A percentile compares a stretch with the other conserved stretches of the same genome.
Conservation (phyloP, 2,888 invertebrate species). For the Hirtodrosophila histrioides region DNA sequence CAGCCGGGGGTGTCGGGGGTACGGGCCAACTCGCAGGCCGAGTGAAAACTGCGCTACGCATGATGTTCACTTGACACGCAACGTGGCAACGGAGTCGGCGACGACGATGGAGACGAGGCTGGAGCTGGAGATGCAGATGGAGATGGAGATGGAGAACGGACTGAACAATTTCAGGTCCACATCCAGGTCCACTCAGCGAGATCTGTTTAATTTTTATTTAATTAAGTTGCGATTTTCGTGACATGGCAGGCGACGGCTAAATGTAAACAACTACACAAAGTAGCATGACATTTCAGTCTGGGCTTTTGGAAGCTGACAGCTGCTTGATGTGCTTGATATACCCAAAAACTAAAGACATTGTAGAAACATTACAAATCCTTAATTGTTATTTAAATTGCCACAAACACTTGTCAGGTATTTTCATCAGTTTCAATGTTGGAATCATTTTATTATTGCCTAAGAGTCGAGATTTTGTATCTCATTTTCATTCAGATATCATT, state of each 20-base stretch:
- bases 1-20: background rate
- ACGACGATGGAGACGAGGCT: conserved; percentile 6
- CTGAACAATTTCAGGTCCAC: background rate
- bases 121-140: background rate
- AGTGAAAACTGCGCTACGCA: conserved; percentile 73
- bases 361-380: conserved; percentile 18
- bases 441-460: background rate
- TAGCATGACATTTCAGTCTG: conserved; percentile 42
- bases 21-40: conserved; percentile 12
- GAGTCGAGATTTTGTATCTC: no score
- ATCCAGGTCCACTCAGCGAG: conserved; percentile 43
- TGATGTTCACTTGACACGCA: conserved; percentile 83
- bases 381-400: conserved; percentile 46
- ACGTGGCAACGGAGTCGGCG: conserved; percentile 55
- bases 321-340: conserved; percentile 33
- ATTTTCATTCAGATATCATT: no score
- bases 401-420: conserved; percentile 39
- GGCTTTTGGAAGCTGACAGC: conserved; percentile 47
- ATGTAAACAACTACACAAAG: conserved; percentile 67
- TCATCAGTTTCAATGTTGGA: conserved; percentile 33
- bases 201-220: conserved; percentile 79
- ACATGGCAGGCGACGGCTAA: conserved; percentile 67
- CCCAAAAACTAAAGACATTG: conserved; percentile 8
- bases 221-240: conserved; percentile 75
- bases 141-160: background rate